Conservation (phyloP, 1,140 invertebrate genomes). For the Archegozetes longisetosus region DNA sequence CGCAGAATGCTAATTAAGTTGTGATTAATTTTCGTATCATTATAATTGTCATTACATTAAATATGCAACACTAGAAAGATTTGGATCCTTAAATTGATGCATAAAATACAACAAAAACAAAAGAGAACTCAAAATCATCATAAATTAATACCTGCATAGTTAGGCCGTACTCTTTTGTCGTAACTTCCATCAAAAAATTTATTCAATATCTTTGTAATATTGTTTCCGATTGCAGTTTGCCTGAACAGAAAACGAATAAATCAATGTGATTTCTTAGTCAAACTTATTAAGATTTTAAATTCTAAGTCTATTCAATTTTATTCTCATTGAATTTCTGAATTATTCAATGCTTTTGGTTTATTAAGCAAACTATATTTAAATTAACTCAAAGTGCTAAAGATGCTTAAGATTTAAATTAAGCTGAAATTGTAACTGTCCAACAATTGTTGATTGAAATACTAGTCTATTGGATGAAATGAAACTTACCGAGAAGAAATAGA, state of each 20-base stretch:
- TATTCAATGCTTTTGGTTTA: not conserved
- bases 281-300: not conserved
- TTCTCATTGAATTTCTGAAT: not conserved
- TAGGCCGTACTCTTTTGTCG: slow-evolving; percentile 93
- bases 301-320: not conserved
- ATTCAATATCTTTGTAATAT: slow-evolving; percentile 81
- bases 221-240: slow-evolving; percentile 27
- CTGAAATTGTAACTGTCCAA: not conserved
- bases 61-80: too few relatives aligned
- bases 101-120: not conserved
- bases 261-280: not conserved
- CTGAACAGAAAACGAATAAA: not conserved
- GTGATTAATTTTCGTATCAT: too few relatives aligned
- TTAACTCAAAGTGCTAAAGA: not conserved
- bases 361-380: not conserved
- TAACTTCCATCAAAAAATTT: slow-evolving; percentile 74
- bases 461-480: too few relatives aligned
- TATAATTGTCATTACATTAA: too few relatives aligned
- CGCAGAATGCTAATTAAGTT: too few relatives aligned
- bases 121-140: not conserved
- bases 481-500: too few relatives aligned
- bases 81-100: too few relatives aligned
- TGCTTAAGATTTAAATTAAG: not conserved
- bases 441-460: too few relatives aligned
- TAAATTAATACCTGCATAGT: slow-evolving; percentile 43